These are phyloP conservation scores for Enoplosus armatus DNA, from an alignment of 2,797 vertebrate species.

Conservation along the genomic window DNA sequence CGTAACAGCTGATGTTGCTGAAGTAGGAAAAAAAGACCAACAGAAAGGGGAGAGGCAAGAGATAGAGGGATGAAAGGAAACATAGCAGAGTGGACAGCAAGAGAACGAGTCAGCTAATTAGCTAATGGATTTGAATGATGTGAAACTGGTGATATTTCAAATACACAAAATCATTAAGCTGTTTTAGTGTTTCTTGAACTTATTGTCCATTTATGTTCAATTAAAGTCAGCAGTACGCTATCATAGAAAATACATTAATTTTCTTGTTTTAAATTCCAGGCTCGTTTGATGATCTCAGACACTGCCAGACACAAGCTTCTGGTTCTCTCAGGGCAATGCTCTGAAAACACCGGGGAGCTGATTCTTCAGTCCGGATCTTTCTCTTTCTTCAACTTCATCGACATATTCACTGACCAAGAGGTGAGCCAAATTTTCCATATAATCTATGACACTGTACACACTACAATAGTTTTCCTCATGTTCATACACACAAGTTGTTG, in stretches of 20 bases:
- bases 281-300: conserved; percentile 96
- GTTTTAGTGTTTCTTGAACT: not conserved
- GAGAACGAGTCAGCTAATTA: conserved; percentile 63
- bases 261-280: conserved; percentile 78
- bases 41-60: conserved; percentile 1
- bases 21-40: conserved; percentile 52
- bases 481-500: not conserved
- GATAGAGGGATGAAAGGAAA: conserved; percentile 37
- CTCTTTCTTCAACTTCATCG: conserved; percentile 97
- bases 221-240: not conserved
- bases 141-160: conserved; percentile 64
- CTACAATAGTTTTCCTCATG: not conserved
- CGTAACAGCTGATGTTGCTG: conserved; percentile 67
- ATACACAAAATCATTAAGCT: conserved; percentile 42
- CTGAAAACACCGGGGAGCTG: conserved; percentile 95
- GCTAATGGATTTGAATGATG: conserved; percentile 68
- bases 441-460: not conserved
- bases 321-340: conserved; percentile 94
- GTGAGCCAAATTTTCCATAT: conserved; percentile 73
- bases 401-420: conserved; percentile 99
- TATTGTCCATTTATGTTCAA: not conserved
- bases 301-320: conserved; percentile 95
- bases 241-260: not conserved
- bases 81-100: conserved; percentile 24
- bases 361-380: conserved; percentile 98